These are phyloP conservation scores for Paralichthys olivaceus DNA, from an alignment of 2,113 vertebrate species.

Conservation along the genomic window DNA sequence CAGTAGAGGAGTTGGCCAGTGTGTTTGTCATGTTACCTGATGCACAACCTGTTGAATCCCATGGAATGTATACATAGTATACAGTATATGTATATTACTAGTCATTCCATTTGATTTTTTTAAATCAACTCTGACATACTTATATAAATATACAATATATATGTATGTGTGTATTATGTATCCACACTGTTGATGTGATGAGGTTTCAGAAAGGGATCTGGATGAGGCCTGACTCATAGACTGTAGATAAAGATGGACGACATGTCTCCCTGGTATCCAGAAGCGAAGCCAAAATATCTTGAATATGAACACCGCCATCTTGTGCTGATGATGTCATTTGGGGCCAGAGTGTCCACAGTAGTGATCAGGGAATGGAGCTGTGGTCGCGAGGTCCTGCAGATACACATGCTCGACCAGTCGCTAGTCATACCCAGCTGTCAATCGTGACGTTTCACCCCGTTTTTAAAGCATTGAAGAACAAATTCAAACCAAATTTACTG, in stretches of 20 bases:
- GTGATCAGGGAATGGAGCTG: too few relatives aligned
- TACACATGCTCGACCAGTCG: too few relatives aligned
- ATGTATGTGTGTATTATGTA: slow-evolving; percentile 39
- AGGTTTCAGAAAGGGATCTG: slow-evolving; percentile 41
- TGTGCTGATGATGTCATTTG: too few relatives aligned
- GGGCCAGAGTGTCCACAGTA: too few relatives aligned
- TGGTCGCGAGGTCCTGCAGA: too few relatives aligned
- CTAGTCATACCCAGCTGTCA: too few relatives aligned
- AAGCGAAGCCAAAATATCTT: background rate
- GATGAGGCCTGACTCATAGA: slow-evolving; percentile 35
- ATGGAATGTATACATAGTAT: slow-evolving; percentile 32
- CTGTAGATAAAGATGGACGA: background rate
- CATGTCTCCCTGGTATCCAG: background rate
- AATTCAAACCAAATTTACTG: background rate
- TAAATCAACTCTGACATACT: slow-evolving; percentile 48
- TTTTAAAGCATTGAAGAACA: too few relatives aligned
- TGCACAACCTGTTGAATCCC: slow-evolving; percentile 59
- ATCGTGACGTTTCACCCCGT: too few relatives aligned
- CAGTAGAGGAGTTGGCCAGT: slow-evolving; percentile 41
- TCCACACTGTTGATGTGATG: slow-evolving; percentile 61
- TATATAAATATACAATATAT: slow-evolving; percentile 55
- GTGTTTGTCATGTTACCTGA: slow-evolving; percentile 42
- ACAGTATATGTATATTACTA: slow-evolving; percentile 19
- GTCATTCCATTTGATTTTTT: slow-evolving; percentile 58
- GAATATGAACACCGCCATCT: background rate